Base-by-base conservation (phyloP, 2,113 vertebrate species). In the Gadus chalcogrammus region DNA sequence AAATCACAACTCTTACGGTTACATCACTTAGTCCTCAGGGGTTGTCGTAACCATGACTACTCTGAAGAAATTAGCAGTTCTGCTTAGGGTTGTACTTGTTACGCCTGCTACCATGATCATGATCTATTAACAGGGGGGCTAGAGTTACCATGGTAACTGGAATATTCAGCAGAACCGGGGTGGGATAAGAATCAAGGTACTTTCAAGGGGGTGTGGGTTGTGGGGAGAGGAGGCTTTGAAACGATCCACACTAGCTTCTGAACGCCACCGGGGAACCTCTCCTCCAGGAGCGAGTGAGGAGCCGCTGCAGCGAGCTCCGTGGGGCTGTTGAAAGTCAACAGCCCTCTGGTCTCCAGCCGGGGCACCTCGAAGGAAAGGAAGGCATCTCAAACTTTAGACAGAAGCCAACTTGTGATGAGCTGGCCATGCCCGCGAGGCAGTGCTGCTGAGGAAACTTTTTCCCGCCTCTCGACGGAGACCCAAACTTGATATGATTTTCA, bases 21-120 rank as follows among this genome's bases (percentile, higher is more conserved):
- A 86, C 82, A 90, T 90, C 85, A 90, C 87, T 86, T 67, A 84
- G 87, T 78, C 82, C 87, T 83, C 72, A 73, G 84, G 84, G 80
- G 82, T 86, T 87, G 84, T 83, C 82, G 88, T 88, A 88, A 84
- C 84, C 82, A 85, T 88, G 84, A 81, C 83, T 68, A 88, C 86
- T 65, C 68, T 16, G n/a, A 13, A 17, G 55, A 82, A 85, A 82
- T 75, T 73, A 86, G 74, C 72, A 71, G 79, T 83, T 71, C 74
- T 79, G 81, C 85, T 87, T 84, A 74, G 82, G 80, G 84, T 86
- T 84, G 86, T 88, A 88, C 76, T 86, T 59, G 58, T 75, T 81
- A 83, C 79, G 80, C 77, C 86, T 59, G 53, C 74, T 80, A 83
- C 79, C 80, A 85, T 11, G 15, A 53, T 77, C 79, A 78, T 78